Conservation (phyloP, 2,113 vertebrate species). For the Pardalotus punctatus region DNA sequence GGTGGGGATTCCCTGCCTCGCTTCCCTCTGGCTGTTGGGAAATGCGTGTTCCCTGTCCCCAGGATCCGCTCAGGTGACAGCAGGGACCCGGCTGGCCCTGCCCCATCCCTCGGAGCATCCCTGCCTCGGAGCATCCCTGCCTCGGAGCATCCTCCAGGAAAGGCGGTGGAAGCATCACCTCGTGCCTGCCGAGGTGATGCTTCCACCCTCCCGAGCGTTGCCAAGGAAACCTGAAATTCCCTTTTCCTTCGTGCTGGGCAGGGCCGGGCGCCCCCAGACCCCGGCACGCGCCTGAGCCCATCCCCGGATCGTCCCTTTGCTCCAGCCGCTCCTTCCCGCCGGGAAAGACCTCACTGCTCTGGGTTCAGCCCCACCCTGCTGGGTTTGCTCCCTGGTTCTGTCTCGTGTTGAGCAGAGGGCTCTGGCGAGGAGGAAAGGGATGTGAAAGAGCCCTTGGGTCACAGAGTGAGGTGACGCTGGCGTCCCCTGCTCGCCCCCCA, state of each 20-base stretch:
- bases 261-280: background rate
- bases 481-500: background rate
- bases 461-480: background rate
- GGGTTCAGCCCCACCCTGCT: background rate
- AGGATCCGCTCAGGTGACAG: background rate
- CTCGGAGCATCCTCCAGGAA: background rate
- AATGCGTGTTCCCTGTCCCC: accelerated
- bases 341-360: background rate
- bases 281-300: too few relatives aligned
- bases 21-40: background rate
- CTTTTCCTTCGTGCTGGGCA: background rate
- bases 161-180: too few relatives aligned
- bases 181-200: slow-evolving; percentile 18
- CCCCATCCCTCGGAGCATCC: background rate
- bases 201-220: slow-evolving; percentile 24
- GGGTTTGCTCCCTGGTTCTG: background rate
- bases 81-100: background rate
- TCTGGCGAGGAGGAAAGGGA: background rate
- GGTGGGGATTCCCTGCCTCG: background rate
- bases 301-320: background rate
- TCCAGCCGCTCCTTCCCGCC: background rate
- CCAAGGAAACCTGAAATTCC: slow-evolving; percentile 67
- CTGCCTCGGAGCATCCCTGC: accelerated
- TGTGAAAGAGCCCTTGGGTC: background rate
- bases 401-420: background rate